Percentiles rank a stretch among this genome's conserved stretches.
These are phyloP conservation scores for Troides helena DNA, from an alignment of 2,888 invertebrate genomes.

Conservation along the genomic window DNA sequence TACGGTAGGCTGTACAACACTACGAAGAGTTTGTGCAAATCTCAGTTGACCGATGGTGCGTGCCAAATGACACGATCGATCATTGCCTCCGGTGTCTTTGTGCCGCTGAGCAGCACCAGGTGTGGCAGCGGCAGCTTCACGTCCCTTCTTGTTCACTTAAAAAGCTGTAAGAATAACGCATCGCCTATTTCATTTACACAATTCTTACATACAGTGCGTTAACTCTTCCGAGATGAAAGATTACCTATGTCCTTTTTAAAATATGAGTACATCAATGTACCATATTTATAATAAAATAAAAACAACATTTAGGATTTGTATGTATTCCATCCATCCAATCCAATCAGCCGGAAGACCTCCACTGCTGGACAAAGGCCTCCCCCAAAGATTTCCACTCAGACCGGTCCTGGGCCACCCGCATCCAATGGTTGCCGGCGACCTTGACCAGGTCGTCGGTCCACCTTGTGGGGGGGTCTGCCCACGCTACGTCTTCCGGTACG, in stretches of 20 bases:
- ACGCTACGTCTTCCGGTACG: too few species aligned
- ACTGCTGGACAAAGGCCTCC: too few species aligned
- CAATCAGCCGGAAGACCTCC: too few species aligned
- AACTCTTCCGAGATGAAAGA: slow-evolving; percentile 1
- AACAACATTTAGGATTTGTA: not conserved
- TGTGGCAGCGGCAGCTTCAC: slow-evolving; percentile 39
- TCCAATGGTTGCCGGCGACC: too few species aligned
- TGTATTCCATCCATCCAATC: too few species aligned
- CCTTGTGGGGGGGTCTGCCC: too few species aligned
- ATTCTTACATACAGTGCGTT: slow-evolving; percentile 2
- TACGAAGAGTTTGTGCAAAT: slow-evolving; percentile 60
- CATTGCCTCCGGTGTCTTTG: slow-evolving; percentile 53
- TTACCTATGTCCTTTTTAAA: not conserved
- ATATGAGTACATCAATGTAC: not conserved
- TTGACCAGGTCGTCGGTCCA: too few species aligned
- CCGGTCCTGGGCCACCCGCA: too few species aligned
- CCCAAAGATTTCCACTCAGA: too few species aligned
- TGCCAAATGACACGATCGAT: slow-evolving; percentile 72
- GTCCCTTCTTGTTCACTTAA: slow-evolving; percentile 25
- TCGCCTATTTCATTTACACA: slow-evolving; percentile 1
- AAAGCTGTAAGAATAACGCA: slow-evolving; percentile 20
- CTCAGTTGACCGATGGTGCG: slow-evolving; percentile 71
- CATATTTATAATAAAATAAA: not conserved
- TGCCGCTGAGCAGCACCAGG: slow-evolving; percentile 51
- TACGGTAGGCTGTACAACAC: slow-evolving; percentile 35